Evolutionary conservation across 2,797 vertebrate species (phyloP), one percentile per base, ranked within the genome.

Genomic region (Pipistrellus pygmaeus): DNA sequence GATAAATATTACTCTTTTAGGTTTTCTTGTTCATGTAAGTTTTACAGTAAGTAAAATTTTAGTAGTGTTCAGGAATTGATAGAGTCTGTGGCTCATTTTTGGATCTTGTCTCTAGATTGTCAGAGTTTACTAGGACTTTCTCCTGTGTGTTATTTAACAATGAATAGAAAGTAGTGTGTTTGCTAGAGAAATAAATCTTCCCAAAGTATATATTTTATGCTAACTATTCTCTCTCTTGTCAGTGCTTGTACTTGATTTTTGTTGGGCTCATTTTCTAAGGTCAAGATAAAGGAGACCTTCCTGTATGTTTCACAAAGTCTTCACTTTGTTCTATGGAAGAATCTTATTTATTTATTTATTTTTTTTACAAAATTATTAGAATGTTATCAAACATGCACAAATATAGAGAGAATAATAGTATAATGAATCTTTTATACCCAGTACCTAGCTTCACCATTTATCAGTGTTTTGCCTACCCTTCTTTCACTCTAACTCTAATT

Each of bases 41-140:
- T 91, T 84, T 94, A 86, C 6, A 82, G 41, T 77, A 66, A 94
- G 27, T 89, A 92, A 76, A 84, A 46, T 76, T 93, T 76, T 69
- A 73, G 62, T 27, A 35, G 10, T 72, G 62, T 84, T 82, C 66
- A 76, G 69, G 41, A 88, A 81, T 81, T 77, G 48, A n/a, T 88
- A 62, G n/a, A 64, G 25, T 14, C 44, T 60, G 0, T 30, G 32
- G 41, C 13, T 96, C 51, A 20, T 90, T 72, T 93, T 91, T 84
- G 21, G 6, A n/a, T 87, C 46, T 87, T 87, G 11, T 94, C 30
- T 85, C 60, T 88, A 80, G 12, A 81, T 81, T 81, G 41, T 68
- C 71, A 81, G 21, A 62, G 53, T 90, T 77, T 75, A 57, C 17
- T 84, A 30, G 25, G 48, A 66, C 53, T 93, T 93, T 85, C 30